Evolutionary conservation across 2,888 invertebrate genomes (phyloP).

Genomic region (Malthinus seriepunctatus): DNA sequence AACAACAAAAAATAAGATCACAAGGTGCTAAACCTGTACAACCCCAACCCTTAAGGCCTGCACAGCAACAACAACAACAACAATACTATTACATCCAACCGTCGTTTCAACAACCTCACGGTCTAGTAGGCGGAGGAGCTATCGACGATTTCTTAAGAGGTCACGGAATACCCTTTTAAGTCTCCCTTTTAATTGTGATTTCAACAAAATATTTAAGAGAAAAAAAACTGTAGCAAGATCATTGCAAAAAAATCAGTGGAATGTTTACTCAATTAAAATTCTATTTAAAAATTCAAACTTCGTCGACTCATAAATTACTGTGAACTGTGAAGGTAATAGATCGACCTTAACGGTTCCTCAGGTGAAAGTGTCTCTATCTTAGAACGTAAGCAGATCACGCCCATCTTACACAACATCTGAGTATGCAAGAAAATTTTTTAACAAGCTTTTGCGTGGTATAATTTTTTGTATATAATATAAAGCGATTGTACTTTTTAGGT

Average conservation of each 20-base stretch:
- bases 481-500: constrained; percentile 29
- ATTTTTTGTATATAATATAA: constrained; percentile 27
- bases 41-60: constrained; percentile 51
- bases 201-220: neutral
- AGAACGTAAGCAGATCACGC: constrained; percentile 37
- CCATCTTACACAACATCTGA: constrained; percentile 38
- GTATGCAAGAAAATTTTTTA: constrained; percentile 38
- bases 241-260: constrained; percentile 5
- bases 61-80: constrained; percentile 48
- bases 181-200: constrained; percentile 17
- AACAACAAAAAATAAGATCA: constrained; percentile 54
- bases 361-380: constrained; percentile 41
- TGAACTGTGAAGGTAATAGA: constrained; percentile 28
- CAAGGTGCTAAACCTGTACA: constrained; percentile 46
- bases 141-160: constrained; percentile 81
- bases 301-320: constrained; percentile 13
- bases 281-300: constrained; percentile 1
- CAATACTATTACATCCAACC: constrained; percentile 67
- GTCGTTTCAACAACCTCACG: constrained; percentile 36
- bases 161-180: constrained; percentile 66
- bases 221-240: constrained; percentile 5
- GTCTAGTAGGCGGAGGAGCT: constrained; percentile 65
- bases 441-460: constrained; percentile 20
- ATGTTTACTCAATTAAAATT: neutral
- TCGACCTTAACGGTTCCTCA: constrained; percentile 22